Conservation (phyloP, 1,140 invertebrate genomes). For the Psilanteris sp. region DNA sequence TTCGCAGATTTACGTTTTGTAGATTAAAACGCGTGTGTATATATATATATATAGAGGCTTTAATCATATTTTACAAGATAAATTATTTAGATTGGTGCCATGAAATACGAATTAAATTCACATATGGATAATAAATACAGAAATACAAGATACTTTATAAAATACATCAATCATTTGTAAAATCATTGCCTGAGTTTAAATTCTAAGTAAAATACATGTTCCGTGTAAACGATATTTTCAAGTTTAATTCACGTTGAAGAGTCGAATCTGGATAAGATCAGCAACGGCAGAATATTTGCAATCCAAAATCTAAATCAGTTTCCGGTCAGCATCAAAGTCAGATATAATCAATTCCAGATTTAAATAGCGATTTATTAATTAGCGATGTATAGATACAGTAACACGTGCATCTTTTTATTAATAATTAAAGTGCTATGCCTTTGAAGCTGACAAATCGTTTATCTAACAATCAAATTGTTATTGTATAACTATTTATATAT, state of each 20-base stretch:
- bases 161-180: conserved; percentile 20
- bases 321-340: conserved; percentile 54
- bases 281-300: neutral
- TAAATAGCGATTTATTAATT: conserved; percentile 11
- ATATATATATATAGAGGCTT: no score
- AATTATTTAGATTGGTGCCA: no score
- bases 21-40: no score
- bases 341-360: conserved; percentile 39
- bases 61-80: no score
- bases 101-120: conserved; percentile 4
- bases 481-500: conserved; percentile 11
- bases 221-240: conserved; percentile 2
- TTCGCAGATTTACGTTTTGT: no score
- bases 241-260: neutral
- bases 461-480: conserved; percentile 6
- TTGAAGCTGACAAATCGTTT: conserved; percentile 19
- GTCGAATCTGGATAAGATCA: conserved; percentile 32
- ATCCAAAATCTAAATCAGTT: conserved; percentile 22
- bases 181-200: neutral
- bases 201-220: conserved; percentile 24
- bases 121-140: no score
- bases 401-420: conserved; percentile 4
- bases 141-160: neutral
- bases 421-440: conserved; percentile 30
- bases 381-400: conserved; percentile 21